phyloP scores from a whole-genome alignment of 2,888 invertebrate genomes.

The Caenorhabditis japonica region DNA sequence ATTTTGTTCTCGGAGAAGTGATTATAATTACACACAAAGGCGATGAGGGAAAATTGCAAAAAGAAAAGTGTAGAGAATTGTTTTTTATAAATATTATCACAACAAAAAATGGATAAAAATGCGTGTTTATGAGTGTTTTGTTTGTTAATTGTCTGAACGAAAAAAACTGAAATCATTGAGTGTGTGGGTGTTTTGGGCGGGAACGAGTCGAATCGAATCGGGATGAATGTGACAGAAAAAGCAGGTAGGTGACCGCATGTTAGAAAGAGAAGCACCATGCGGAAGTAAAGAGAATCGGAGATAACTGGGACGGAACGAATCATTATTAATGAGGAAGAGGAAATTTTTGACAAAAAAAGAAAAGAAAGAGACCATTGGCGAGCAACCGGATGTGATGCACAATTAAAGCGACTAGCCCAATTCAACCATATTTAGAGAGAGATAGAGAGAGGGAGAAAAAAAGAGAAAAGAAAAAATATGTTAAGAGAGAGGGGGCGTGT shows the following conservation, averaged over 20 bases:
- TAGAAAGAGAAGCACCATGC: conserved; percentile 8
- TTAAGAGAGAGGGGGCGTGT: conserved; percentile 52
- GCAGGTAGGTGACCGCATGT: not conserved
- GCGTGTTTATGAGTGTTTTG: not conserved
- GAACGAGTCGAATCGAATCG: conserved; percentile 4
- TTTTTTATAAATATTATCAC: conserved; percentile 38
- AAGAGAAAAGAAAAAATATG: conserved; percentile 13
- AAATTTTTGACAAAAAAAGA: conserved; percentile 9
- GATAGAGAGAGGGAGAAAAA: conserved; percentile 12
- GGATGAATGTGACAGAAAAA: not conserved
- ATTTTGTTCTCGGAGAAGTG: conserved; percentile 26
- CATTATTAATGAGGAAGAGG: not conserved
- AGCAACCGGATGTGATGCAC: conserved; percentile 61
- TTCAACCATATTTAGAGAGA: conserved; percentile 54
- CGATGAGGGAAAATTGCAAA: not conserved
- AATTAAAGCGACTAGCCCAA: conserved; percentile 62
- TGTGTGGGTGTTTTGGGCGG: conserved; percentile 14
- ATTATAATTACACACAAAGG: conserved; percentile 16
- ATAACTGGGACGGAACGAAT: conserved; percentile 24
- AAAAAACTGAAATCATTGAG: too few species aligned
- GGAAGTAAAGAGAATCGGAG: conserved; percentile 4
- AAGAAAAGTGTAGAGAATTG: not conserved
- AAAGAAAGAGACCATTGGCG: conserved; percentile 50
- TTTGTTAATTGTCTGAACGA: too few species aligned
- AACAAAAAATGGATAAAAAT: conserved; percentile 54